Conservation (phyloP, 1,140 invertebrate species). For the Oncopodura yosiiana region DNA sequence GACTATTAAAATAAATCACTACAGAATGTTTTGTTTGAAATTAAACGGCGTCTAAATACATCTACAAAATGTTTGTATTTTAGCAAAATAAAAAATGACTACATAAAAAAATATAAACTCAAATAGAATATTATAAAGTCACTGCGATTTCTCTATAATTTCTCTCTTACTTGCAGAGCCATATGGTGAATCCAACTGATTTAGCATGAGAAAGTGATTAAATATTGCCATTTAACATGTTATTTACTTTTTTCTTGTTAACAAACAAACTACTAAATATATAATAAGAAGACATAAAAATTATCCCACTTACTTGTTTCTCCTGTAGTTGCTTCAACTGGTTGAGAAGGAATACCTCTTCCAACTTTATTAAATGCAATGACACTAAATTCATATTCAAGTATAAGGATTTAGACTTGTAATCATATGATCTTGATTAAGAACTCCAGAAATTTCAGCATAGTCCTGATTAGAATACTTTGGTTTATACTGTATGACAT, state of each 20-base stretch:
- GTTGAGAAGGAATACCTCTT: conserved; percentile 69
- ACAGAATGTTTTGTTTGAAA: too few species aligned
- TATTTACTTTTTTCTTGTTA: too few species aligned
- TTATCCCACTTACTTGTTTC: conserved; percentile 84
- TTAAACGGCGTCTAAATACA: too few species aligned
- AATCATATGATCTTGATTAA: conserved; percentile 83
- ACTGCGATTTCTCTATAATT: background rate
- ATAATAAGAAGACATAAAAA: background rate
- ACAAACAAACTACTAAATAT: background rate
- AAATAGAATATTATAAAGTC: too few species aligned
- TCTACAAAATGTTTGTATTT: background rate
- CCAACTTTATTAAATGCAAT: conserved; percentile 90
- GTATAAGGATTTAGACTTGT: conserved; percentile 82
- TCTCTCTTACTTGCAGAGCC: background rate
- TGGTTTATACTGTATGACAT: conserved; percentile 91
- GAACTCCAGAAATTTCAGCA: conserved; percentile 76
- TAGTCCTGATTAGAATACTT: conserved; percentile 52
- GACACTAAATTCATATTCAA: conserved; percentile 92
- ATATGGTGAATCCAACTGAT: conserved; percentile 25
- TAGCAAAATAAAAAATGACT: background rate
- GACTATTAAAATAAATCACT: conserved; percentile 1
- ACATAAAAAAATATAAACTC: too few species aligned
- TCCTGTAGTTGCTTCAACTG: conserved; percentile 82
- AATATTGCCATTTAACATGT: too few species aligned
- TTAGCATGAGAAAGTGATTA: too few species aligned